Evolutionary conservation across 2,888 invertebrate genomes (phyloP), one percentile per base, ranked within the genome.

Genomic region (Acanthosepion esculentum): DNA sequence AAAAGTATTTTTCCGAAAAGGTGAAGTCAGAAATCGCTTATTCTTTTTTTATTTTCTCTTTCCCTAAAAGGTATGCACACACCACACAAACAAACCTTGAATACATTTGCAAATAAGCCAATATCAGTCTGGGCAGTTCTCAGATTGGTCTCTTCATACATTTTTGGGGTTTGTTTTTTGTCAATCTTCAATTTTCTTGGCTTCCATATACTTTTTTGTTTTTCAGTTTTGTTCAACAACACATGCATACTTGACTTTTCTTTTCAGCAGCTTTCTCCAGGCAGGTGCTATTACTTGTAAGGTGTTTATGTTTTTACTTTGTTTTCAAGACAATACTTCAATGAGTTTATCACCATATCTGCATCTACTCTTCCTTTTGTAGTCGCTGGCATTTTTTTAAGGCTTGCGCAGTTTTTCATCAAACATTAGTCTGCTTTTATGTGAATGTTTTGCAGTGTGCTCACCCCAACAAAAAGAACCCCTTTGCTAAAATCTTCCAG

Each of bases 211-310:
- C 18, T 4, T 78, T 78, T 8, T 78, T 78, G 7, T 33, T 78
- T 10, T 78, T 78, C 15, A 15, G n/a, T 78, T n/a, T n/a, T 78
- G 78, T 78, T 33, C 78, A n/a, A 78, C n/a, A 78, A 78, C n/a
- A 78, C 18, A 12, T 78, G 78, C 78, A n/a, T 78, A 33, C 78
- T 78, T 78, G 78, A 78, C 78, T 78, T 78, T 5, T 78, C n/a
- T 78, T 78, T 33, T 78, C 15, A 78, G 12, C 78, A 15, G n/a
- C 33, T 78, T 78, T 78, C 78, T 33, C n/a, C 78, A 78, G 78
- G 78, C 78, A 78, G 78, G n/a, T 78, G 78, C 78, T 78, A 78
- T 78, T 78, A 78, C 33, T 78, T 78, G 78, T 78, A 78, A 78
- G 78, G 78, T 78, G 78, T 78, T 78, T 78, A 33, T 78, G n/a